Evolutionary conservation across 2,113 vertebrate genomes (phyloP).

Genomic region (Corythaixoides concolor): DNA sequence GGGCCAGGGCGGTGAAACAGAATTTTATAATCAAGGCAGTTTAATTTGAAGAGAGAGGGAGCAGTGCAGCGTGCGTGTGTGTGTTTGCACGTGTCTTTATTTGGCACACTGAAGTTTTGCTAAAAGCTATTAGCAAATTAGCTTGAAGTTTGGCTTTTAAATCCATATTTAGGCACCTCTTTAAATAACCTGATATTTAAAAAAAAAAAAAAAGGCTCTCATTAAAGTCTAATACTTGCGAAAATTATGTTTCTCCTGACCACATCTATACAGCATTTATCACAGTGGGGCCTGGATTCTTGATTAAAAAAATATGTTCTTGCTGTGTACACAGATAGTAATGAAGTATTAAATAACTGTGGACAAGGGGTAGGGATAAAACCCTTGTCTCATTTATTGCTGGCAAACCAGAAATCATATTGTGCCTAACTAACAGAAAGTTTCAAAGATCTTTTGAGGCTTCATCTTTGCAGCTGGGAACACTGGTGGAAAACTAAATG

Average conservation of each 20-base stretch:
- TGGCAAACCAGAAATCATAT: background rate
- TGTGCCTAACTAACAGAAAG: background rate
- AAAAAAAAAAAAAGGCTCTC: background rate
- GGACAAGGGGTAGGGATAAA: background rate
- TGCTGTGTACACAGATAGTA: background rate
- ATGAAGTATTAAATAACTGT: background rate
- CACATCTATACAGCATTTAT: background rate
- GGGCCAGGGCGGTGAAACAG: accelerated
- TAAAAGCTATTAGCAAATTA: background rate
- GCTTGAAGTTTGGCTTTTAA: background rate
- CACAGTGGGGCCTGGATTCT: background rate
- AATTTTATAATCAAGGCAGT: background rate
- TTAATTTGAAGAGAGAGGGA: background rate
- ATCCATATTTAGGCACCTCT: background rate
- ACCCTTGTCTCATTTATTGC: background rate
- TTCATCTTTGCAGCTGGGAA: background rate
- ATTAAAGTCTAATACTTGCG: background rate
- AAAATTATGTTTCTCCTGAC: background rate
- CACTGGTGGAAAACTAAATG: background rate
- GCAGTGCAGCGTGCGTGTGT: too few relatives aligned
- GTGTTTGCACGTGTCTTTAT: background rate
- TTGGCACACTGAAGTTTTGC: background rate
- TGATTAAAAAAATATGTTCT: background rate
- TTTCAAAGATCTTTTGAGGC: background rate
- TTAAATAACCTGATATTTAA: background rate